Percentiles rank a stretch among this genome's conserved stretches.
These are phyloP conservation scores for Microcebus jonahi DNA, from an alignment of 2,113 vertebrate genomes.

Conservation along the genomic window DNA sequence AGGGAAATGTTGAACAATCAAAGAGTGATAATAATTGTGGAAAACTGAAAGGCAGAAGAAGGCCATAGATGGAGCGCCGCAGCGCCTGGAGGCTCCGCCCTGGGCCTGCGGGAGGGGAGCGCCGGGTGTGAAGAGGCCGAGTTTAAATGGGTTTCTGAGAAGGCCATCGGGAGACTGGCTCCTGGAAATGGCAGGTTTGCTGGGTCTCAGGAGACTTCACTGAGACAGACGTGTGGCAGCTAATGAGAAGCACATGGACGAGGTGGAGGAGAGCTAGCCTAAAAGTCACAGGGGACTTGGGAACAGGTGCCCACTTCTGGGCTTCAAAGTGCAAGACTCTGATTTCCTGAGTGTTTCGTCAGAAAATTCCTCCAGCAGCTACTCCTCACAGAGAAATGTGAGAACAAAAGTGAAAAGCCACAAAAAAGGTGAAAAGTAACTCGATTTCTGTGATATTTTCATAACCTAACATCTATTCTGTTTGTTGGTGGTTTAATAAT, in stretches of 20 bases:
- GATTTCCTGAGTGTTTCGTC: not conserved
- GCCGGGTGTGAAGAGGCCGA: not conserved
- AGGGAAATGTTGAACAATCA: not conserved
- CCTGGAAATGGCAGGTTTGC: not conserved
- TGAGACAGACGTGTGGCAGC: not conserved
- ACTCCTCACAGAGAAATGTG: not conserved
- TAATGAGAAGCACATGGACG: not conserved
- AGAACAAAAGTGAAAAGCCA: not conserved
- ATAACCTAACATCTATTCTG: not conserved
- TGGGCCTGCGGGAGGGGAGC: accelerated
- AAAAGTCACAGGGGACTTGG: not conserved
- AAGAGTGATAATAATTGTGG: not conserved
- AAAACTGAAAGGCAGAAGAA: not conserved
- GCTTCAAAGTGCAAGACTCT: not conserved
- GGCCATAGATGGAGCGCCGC: not conserved
- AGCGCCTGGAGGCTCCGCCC: not conserved
- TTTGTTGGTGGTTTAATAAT: not conserved
- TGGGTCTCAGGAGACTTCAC: not conserved
- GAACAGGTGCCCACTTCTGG: not conserved
- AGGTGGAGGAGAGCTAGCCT: not conserved
- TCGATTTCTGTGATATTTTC: not conserved
- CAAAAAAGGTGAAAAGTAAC: not conserved
- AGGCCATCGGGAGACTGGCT: not conserved
- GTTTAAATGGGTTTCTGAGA: constrained; percentile 22
- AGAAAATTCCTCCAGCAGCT: not conserved